A percentile compares a stretch with the other conserved stretches of the same genome.
These are phyloP conservation scores for Sebastes kiyomatsui DNA, from an alignment of 2,797 vertebrate species.

Conservation along the genomic window DNA sequence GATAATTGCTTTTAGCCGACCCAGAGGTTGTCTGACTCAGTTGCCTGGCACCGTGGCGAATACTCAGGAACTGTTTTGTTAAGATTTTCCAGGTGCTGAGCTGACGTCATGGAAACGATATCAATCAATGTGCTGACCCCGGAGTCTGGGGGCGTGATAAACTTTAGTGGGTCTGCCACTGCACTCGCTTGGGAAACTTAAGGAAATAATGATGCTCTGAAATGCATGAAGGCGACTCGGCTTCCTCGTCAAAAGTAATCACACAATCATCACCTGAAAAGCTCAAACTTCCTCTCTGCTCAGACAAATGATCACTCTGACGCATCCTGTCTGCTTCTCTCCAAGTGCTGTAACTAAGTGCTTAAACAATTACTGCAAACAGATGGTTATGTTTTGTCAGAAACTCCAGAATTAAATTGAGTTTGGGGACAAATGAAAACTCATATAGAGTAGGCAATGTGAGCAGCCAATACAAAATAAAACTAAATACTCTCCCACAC, in stretches of 20 bases:
- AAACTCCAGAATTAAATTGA: background rate
- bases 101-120: background rate
- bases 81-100: background rate
- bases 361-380: background rate
- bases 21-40: background rate
- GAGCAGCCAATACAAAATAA: background rate
- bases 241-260: background rate
- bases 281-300: background rate
- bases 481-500: background rate
- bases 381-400: background rate
- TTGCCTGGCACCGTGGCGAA: background rate
- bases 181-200: background rate
- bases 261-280: background rate
- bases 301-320: background rate
- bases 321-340: background rate
- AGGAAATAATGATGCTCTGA: background rate
- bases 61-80: background rate
- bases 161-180: background rate
- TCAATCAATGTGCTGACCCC: slow-evolving; percentile 6
- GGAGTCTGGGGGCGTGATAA: background rate
- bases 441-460: background rate
- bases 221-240: background rate
- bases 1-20: background rate
- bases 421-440: background rate
- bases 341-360: background rate